Base-by-base conservation (phyloP, 30 jellyfish, hydroid and myxozoan species). In the Aurelia sp. region DNA sequence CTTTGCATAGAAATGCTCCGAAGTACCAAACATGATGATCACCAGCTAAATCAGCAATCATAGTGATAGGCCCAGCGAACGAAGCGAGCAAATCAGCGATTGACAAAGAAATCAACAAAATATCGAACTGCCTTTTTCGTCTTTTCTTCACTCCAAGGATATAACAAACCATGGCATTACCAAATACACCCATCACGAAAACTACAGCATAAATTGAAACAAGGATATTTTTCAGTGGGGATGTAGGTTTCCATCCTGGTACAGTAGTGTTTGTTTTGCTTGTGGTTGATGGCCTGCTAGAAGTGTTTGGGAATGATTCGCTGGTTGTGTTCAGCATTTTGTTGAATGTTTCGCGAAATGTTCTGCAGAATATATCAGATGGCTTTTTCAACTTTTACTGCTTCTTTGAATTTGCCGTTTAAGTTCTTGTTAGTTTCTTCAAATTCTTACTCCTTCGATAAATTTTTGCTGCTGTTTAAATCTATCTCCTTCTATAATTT, bases 41-140 rank as follows among this genome's bases (percentile, higher is more conserved):
- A 7, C 91, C 91, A n/a, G 76, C 81, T 40, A 81, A 38, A 68
- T 81, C 91, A 11, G 84, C 77, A 6, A 81, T 81, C 91, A 81
- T 81, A 4, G 80, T 81, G 66, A 81, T 17, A 7, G 91, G 61
- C 3, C 91, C 84, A 66, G 80, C 69, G 9, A 67, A 16, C 73
- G 72, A 52, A 4, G 91, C 91, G 12, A 81, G 75, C 30, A 81
- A 35, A 52, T 81, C 91, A 50, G 84, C 91, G 33, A 64, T 47
- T 9, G 91, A 82, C 6, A 81, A 47, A 1, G 91, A 81, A 53
- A 81, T 55, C 51, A 81, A 53, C 65, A 81, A 18, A 16, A 81
- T 61, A 67, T 81, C 91, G 41, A 64, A 81, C 24, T 55, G 83
- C 6, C 80, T 48, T 38, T 53, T 81, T 21, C 80, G 31, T 41